Evolutionary conservation across 2,113 vertebrate species (phyloP).

Genomic region (Condylura cristata): DNA sequence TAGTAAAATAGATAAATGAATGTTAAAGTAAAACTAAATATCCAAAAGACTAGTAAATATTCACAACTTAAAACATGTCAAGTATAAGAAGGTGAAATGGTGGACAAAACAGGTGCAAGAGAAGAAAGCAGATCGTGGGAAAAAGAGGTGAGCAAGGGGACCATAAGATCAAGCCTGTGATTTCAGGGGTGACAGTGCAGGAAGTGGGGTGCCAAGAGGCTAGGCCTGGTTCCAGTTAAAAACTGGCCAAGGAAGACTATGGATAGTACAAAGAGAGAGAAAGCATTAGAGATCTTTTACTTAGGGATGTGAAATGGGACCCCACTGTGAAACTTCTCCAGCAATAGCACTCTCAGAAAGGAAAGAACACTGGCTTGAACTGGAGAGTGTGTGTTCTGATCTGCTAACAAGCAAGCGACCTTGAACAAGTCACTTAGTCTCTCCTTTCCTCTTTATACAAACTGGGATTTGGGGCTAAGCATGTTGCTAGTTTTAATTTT

Average conservation of each 20-base stretch:
- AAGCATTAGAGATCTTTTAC: not conserved
- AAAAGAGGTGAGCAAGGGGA: not conserved
- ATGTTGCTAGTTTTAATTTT: not conserved
- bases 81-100: not conserved
- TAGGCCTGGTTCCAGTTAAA: not conserved
- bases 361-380: not conserved
- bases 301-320: not conserved
- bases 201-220: accelerated
- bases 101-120: not conserved
- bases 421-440: not conserved
- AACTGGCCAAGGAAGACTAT: not conserved
- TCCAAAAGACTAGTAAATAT: not conserved
- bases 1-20: not conserved
- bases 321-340: not conserved
- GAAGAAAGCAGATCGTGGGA: not conserved
- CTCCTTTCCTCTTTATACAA: not conserved
- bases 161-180: not conserved
- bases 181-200: not conserved
- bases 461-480: not conserved
- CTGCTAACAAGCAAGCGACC: not conserved
- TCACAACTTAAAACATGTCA: not conserved
- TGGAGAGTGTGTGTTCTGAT: not conserved
- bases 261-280: not conserved
- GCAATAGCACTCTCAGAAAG: not conserved
- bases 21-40: not conserved